phyloP scores from a whole-genome alignment of 2,797 vertebrate genomes.

The Myotis findleyi region DNA sequence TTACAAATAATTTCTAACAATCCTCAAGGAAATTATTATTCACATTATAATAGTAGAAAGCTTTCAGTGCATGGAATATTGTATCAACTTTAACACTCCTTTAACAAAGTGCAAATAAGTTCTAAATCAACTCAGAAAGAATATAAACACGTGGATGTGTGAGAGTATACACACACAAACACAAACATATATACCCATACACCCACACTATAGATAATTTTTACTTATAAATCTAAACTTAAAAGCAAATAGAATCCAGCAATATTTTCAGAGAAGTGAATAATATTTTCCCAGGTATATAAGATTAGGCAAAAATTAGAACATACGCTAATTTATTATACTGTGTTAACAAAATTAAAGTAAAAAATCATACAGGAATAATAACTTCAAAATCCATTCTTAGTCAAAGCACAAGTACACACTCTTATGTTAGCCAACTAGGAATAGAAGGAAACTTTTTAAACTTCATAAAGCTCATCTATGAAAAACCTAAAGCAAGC shows the following conservation, averaged over 20 bases:
- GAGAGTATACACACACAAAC: background rate
- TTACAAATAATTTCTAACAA: background rate
- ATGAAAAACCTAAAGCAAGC: background rate
- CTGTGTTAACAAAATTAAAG: background rate
- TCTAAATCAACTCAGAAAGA: background rate
- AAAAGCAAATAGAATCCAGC: background rate
- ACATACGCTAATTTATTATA: background rate
- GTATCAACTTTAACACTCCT: background rate
- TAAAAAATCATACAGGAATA: background rate
- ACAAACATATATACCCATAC: background rate
- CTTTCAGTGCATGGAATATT: background rate
- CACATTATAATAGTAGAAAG: background rate
- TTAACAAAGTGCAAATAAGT: background rate
- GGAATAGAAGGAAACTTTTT: background rate
- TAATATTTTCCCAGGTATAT: background rate
- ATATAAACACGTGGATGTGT: too few species aligned
- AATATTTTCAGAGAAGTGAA: background rate
- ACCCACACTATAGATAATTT: background rate
- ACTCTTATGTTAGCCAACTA: background rate
- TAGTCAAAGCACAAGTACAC: background rate
- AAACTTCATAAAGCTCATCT: background rate
- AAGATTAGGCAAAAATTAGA: background rate
- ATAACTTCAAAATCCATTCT: background rate
- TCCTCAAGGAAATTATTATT: background rate
- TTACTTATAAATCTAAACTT: background rate